phyloP scores from a whole-genome alignment of 2,113 vertebrate species.

The Plecturocebus donacophilus region DNA sequence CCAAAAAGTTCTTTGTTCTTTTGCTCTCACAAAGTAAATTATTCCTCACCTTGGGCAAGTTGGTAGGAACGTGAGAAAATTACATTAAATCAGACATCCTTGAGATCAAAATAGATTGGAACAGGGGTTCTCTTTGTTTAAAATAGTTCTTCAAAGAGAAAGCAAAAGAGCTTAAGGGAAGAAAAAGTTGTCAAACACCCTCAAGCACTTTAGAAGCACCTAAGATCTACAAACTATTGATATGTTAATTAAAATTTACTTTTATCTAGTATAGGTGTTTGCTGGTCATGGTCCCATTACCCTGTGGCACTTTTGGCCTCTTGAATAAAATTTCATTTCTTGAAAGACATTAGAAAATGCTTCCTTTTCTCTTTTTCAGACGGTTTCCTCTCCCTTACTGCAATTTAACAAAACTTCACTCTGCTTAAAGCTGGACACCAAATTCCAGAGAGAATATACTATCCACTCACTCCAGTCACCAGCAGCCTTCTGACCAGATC shows the following conservation, averaged over 20 bases:
- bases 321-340: constrained; percentile 56
- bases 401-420: neutral
- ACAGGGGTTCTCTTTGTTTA: constrained; percentile 76
- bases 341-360: constrained; percentile 46
- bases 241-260: constrained; percentile 75
- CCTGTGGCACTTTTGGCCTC: constrained; percentile 56
- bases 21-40: constrained; percentile 64
- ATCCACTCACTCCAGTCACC: neutral
- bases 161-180: constrained; percentile 75
- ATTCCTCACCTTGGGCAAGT: constrained; percentile 78
- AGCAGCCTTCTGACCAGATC: neutral
- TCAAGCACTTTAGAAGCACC: constrained; percentile 70
- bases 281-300: constrained; percentile 52
- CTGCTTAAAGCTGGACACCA: neutral
- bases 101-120: constrained; percentile 79
- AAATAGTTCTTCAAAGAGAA: constrained; percentile 79
- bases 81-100: constrained; percentile 78
- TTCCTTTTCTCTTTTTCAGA: constrained; percentile 13
- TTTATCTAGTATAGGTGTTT: constrained; percentile 66
- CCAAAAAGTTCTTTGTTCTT: constrained; percentile 70
- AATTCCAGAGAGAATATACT: neutral
- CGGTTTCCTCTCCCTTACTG: neutral
- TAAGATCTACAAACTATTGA: constrained; percentile 70
- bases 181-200: constrained; percentile 76
- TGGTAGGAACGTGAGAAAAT: constrained; percentile 77